These are phyloP conservation scores for Orchestia grillus DNA, from an alignment of 1,140 invertebrate species.

Conservation along the genomic window DNA sequence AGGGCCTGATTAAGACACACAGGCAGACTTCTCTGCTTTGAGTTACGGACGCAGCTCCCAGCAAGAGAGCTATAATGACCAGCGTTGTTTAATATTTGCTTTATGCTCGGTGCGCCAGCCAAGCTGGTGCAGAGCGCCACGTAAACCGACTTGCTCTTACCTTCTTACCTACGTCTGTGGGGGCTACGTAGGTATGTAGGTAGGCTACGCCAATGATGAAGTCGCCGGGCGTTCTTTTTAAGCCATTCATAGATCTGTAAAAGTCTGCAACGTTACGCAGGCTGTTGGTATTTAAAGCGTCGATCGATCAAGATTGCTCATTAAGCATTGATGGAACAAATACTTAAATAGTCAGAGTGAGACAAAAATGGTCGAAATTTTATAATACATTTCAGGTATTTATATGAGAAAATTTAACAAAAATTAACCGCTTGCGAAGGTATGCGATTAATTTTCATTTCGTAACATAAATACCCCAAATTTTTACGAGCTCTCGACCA, in stretches of 20 bases:
- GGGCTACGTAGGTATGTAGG: too few relatives aligned
- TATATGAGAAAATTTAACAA: too few relatives aligned
- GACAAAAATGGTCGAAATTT: too few relatives aligned
- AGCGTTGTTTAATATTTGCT: background rate
- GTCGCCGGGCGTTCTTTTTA: background rate
- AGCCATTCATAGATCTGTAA: background rate
- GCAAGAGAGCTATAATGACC: slow-evolving; percentile 21
- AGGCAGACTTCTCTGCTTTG: background rate
- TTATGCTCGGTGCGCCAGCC: background rate
- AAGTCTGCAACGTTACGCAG: background rate
- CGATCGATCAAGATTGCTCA: background rate
- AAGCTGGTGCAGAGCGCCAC: background rate
- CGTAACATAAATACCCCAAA: too few relatives aligned
- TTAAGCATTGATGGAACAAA: too few relatives aligned
- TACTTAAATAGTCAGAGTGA: too few relatives aligned
- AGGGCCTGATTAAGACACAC: background rate
- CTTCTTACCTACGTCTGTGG: background rate
- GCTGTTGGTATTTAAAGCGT: background rate
- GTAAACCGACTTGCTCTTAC: background rate
- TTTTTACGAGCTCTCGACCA: too few relatives aligned
- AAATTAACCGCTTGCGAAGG: too few relatives aligned
- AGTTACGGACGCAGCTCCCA: background rate
- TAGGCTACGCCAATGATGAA: background rate
- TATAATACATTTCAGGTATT: too few relatives aligned
- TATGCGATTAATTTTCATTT: too few relatives aligned